Conservation (phyloP, 2,888 invertebrate species). For the Acleris cristana region DNA sequence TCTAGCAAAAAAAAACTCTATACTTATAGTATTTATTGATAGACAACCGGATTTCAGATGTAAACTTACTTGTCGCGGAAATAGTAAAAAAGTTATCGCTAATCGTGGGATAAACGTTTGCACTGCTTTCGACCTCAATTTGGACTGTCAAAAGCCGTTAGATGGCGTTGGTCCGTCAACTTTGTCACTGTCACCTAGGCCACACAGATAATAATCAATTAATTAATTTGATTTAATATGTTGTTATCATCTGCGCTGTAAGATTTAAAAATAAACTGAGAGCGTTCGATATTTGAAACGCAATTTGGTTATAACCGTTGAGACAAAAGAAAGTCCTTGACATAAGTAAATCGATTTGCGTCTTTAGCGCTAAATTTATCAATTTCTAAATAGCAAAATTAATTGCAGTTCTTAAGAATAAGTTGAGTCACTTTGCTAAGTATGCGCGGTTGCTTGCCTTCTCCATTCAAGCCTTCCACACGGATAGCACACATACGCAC, state of each 20-base stretch:
- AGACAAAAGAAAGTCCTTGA: slow-evolving; percentile 31
- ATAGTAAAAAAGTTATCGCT: not conserved
- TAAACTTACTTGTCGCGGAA: slow-evolving; percentile 1
- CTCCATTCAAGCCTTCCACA: slow-evolving; percentile 51
- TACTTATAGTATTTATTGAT: no score
- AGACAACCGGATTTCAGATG: not conserved
- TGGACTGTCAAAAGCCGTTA: slow-evolving; percentile 4
- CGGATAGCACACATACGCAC: slow-evolving; percentile 42
- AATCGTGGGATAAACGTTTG: slow-evolving; percentile 12
- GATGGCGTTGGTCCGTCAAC: slow-evolving; percentile 8
- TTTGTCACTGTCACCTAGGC: not conserved
- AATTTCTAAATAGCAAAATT: slow-evolving; percentile 27
- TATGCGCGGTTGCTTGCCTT: slow-evolving; percentile 34
- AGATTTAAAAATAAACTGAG: not conserved
- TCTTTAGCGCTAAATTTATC: slow-evolving; percentile 2
- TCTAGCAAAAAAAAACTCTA: no score
- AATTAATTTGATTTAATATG: not conserved
- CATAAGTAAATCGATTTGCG: slow-evolving; percentile 18
- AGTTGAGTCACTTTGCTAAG: slow-evolving; percentile 32
- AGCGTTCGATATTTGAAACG: slow-evolving; percentile 5
- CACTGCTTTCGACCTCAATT: slow-evolving; percentile 10
- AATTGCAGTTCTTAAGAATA: slow-evolving; percentile 31
- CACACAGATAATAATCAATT: not conserved
- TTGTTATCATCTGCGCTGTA: not conserved
- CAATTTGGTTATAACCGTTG: slow-evolving; percentile 4